Conservation (phyloP, 2,888 invertebrate genomes). For the Ochlodes sylvanus region DNA sequence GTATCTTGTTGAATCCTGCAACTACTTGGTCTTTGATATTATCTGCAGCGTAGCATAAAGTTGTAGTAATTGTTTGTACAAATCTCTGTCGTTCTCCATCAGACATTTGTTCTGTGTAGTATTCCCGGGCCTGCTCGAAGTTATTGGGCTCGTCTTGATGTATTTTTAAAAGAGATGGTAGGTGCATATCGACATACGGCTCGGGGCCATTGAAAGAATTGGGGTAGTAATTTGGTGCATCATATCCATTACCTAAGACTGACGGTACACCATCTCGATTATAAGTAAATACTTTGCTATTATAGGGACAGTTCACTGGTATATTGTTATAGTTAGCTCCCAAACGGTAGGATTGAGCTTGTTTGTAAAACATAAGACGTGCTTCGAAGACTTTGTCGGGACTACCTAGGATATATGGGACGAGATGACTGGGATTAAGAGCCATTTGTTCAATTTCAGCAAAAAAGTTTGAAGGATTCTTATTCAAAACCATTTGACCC, state of each 20-base stretch:
- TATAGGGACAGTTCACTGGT: conserved; percentile 95
- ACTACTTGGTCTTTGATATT: conserved; percentile 92
- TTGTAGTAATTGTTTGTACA: conserved; percentile 90
- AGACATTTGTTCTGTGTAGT: conserved; percentile 91
- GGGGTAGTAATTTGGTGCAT: conserved; percentile 95
- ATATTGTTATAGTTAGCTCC: conserved; percentile 95
- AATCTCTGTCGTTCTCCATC: conserved; percentile 88
- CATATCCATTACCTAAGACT: conserved; percentile 89
- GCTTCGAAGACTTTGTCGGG: conserved; percentile 95
- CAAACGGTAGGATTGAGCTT: conserved; percentile 92
- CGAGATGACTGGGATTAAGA: conserved; percentile 92
- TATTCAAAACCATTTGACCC: conserved; percentile 91
- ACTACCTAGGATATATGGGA: conserved; percentile 94
- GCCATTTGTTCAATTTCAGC: conserved; percentile 96
- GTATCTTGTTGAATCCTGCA: conserved; percentile 89
- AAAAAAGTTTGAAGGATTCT: conserved; percentile 94
- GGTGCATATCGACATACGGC: conserved; percentile 83
- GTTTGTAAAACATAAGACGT: conserved; percentile 91
- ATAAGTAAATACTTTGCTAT: conserved; percentile 87
- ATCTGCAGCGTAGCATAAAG: conserved; percentile 85
- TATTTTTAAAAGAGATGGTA: conserved; percentile 75
- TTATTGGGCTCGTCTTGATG: conserved; percentile 92
- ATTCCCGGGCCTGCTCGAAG: conserved; percentile 90
- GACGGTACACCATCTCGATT: conserved; percentile 93
- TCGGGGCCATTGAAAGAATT: conserved; percentile 95